Evolutionary conservation across 2,797 vertebrate species (phyloP), one percentile per base, ranked within the genome.

Genomic region (Pseudocheirus occidentalis): DNA sequence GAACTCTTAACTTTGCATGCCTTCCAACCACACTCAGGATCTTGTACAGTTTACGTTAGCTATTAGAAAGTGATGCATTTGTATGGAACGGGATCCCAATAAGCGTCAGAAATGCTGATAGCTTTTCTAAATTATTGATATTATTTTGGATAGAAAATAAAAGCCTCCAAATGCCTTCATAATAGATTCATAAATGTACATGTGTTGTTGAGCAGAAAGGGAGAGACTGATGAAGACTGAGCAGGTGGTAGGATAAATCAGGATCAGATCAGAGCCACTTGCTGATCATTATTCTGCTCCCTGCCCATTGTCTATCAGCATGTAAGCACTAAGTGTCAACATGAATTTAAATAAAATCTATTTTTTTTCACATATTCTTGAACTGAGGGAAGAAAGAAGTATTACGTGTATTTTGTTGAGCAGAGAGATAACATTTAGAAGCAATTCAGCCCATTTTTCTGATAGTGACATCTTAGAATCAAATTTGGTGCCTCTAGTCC

Each of bases 291-390:
- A 96, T 97, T 97, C 97, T 98, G 93, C 96, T 97, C 24, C 97
- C 95, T 97, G 96, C 97, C 95, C 97, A 56, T 98, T 97, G 95
- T 98, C 97, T 97, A 90, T 97, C 96, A 98, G 92, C 87, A 92
- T 91, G 94, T 90, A 98, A 95, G 97, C 89, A 97, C 95, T 95
- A 97, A 98, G 96, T 97, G 94, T 91, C 94, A 96, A 46, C 93
- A 94, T 50, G 94, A 97, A 97, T 98, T 98, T 98, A 97, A 98
- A 98, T 96, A 98, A 97, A 98, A 93, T 87, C 90, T 91, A 94
- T 95, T 97, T 96, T 97, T 96, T 81, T 94, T 98, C 96, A 97
- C 66, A 93, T 66, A 93, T 93, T 95, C 24, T 97, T 93, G 95
- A 95, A 96, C 94, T 1, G 34, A 93, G 96, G 28, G n/a, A 93